phyloP scores from a whole-genome alignment of 2,113 vertebrate genomes.

The Myotis brandtii region DNA sequence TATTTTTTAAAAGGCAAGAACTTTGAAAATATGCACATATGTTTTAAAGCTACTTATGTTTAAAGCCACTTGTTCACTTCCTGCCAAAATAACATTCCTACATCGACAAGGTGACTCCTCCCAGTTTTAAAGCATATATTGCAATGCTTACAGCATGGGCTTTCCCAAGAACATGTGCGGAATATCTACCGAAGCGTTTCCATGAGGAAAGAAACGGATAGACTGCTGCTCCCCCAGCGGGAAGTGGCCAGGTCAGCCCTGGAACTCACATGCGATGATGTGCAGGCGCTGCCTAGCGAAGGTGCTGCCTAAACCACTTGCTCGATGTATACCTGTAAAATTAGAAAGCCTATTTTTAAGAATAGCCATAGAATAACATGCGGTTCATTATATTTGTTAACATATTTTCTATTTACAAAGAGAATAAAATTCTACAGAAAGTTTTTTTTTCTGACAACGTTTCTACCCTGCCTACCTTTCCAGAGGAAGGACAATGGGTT shows the following conservation, averaged over 20 bases:
- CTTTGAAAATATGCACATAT: not conserved
- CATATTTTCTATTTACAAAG: not conserved
- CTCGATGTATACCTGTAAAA: not conserved
- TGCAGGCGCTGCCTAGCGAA: not conserved
- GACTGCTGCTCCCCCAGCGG: not conserved
- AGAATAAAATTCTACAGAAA: not conserved
- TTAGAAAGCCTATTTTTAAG: not conserved
- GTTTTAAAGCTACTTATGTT: slow-evolving; percentile 9
- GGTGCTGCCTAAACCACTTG: not conserved
- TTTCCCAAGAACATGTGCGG: not conserved
- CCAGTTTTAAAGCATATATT: not conserved
- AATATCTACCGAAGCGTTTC: not conserved
- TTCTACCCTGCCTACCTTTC: not conserved
- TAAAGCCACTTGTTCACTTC: not conserved
- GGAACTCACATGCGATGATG: not conserved
- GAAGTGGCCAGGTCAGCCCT: not conserved
- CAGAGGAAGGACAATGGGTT: not conserved
- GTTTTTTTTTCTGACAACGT: not conserved
- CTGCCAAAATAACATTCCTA: not conserved
- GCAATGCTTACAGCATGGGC: too few species aligned
- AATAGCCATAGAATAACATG: not conserved
- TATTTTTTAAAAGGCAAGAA: not conserved
- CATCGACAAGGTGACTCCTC: not conserved
- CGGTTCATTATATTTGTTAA: not conserved
- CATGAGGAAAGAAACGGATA: not conserved